These are phyloP conservation scores for Ceratina japonica DNA, from an alignment of 1,140 invertebrate genomes.

Conservation along the genomic window DNA sequence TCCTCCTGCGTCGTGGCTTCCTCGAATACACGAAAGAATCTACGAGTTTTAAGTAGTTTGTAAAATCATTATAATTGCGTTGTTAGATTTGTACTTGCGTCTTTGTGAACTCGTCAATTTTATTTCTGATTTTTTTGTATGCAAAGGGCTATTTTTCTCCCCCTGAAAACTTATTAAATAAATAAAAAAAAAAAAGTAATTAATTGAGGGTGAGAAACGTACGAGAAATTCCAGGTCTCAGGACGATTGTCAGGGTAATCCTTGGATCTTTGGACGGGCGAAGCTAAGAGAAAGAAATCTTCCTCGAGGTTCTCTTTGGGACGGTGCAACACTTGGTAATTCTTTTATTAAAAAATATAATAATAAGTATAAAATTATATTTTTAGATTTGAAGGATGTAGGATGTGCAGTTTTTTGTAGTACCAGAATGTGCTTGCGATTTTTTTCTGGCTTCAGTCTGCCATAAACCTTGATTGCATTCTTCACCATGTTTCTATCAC, in stretches of 20 bases:
- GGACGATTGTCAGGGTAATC: conserved; percentile 66
- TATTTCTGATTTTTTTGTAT: too few species aligned
- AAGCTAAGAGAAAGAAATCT: conserved; percentile 61
- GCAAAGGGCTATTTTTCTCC: too few species aligned
- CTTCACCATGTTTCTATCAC: conserved; percentile 70
- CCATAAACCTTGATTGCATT: conserved; percentile 76
- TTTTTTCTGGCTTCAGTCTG: conserved; percentile 71
- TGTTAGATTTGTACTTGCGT: too few species aligned
- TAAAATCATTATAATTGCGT: too few species aligned
- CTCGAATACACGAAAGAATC: conserved; percentile 78
- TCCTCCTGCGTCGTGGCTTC: conserved; percentile 70
- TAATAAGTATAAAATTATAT: neutral
- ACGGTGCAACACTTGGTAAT: conserved; percentile 67
- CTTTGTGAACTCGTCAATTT: too few species aligned
- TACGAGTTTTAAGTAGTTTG: conserved; percentile 51
- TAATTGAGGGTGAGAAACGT: conserved; percentile 9
- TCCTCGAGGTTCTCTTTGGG: conserved; percentile 63
- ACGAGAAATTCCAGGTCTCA: conserved; percentile 69
- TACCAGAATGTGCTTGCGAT: conserved; percentile 55
- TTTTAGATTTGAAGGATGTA: neutral
- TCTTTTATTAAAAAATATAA: conserved; percentile 48
- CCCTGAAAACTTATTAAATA: too few species aligned
- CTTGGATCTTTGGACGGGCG: conserved; percentile 46
- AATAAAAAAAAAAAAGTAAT: too few species aligned
- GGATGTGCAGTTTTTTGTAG: too few species aligned